Base-by-base conservation (phyloP, 1,140 invertebrate genomes). In the Adoxophyes honmai region DNA sequence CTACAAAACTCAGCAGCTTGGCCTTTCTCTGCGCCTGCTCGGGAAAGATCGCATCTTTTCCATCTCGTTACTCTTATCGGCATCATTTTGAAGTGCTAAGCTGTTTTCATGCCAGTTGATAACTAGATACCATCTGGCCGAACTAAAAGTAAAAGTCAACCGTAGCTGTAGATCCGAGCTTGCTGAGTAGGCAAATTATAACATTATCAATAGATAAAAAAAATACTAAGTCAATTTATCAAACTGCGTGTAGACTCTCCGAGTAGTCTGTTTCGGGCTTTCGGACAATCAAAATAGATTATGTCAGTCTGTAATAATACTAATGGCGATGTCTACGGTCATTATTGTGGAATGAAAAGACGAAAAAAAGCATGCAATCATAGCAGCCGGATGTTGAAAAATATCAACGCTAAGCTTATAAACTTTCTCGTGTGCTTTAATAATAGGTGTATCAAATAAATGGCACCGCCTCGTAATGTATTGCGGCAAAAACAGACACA, bases 11-110 rank as follows among this genome's bases (percentile, higher is more conserved):
- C 59, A 48, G 59, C 52, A 35, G 11, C 1, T 9, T 1, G 18
- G 59, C 36, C 59, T 66, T 66, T 61, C 63, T 48, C 63, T 61
- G 52, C 42, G 58, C 14, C 38, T 34, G 16, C n/a, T 57, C 38
- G 14, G 35, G 14, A 15, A 33, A 52, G n/a, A 53, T 44, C 6
- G 18, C 39, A 44, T 44, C 39, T 44, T 28, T 28, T 28, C 21
- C 39, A 39, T 39, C 38, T 15, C 15, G 14, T 15, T 15, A 15
- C 38, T 28, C 15, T 44, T 44, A 44, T 44, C 39, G 8, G 21
- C 34, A 9, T 9, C 4, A 9, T 44, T 44, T 21, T 21, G 39
- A 44, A 44, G 39, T 16, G 39, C 18, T 44, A 10, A 44, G 10
- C 18, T 16, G 39, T 16, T 39, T 18, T 15, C 16, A 16, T 44